Evolutionary conservation across 2,888 invertebrate genomes (phyloP).

Genomic region (Dynastes tityus): DNA sequence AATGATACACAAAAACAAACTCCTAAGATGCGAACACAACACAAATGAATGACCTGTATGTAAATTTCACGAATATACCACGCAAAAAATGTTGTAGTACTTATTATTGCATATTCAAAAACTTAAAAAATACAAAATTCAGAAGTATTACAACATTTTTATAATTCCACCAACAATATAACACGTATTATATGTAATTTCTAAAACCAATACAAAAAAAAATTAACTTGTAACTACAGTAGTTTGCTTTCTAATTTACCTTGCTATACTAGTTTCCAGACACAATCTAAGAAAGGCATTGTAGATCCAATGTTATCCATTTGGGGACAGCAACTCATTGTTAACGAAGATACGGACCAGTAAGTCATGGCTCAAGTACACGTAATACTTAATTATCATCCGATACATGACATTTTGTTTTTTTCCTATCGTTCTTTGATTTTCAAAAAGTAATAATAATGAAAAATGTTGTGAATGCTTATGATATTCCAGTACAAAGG

Average conservation of each 20-base stretch:
- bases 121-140: neutral
- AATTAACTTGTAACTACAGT: constrained; percentile 48
- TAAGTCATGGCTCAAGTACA: constrained; percentile 75
- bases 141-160: constrained; percentile 14
- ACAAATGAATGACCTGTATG: neutral
- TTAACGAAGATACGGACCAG: constrained; percentile 98
- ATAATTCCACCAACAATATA: neutral
- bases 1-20: too few relatives aligned
- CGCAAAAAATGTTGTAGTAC: neutral
- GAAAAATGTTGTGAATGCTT: neutral
- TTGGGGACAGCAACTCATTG: constrained; percentile 98
- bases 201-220: constrained; percentile 3
- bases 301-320: constrained; percentile 98
- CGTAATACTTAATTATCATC: neutral
- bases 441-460: too few relatives aligned
- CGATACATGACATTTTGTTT: too few relatives aligned
- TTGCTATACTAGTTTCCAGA: constrained; percentile 80
- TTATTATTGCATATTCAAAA: neutral
- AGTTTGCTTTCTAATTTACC: constrained; percentile 66
- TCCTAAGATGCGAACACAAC: too few relatives aligned
- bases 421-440: neutral
- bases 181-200: neutral
- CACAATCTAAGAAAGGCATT: constrained; percentile 95
- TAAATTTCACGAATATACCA: neutral
- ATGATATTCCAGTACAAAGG: neutral